Evolutionary conservation across 2,888 invertebrate species (phyloP), one percentile per base, ranked within the genome.

Genomic region (Dascillus cervinus): DNA sequence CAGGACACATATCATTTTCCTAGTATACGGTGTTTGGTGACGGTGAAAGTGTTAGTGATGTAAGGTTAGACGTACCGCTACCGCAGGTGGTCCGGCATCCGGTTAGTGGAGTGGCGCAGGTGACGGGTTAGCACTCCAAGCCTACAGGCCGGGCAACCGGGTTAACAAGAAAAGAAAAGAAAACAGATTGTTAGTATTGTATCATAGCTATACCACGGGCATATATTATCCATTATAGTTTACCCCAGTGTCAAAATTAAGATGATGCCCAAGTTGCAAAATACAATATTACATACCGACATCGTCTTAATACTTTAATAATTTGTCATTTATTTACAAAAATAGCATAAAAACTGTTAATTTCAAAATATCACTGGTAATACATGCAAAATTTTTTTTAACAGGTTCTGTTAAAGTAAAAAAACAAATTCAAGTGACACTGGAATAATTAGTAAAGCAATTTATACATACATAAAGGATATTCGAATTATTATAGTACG

Each of bases 81-180:
- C 62, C 61, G 57, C 52, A 53, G 56, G 50, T 52, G 56, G 56
- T 56, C 58, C 54, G 57, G 54, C 52, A 51, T 52, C 53, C 53
- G 54, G 58, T 58, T 60, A 60, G 59, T 58, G 52, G 56, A 49
- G 71, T 70, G 70, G 56, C 56, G 52, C 50, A 52, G 54, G 60
- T 60, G 60, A 56, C 56, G 56, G 53, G 76, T 79, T 80, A 80
- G 79, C 81, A 80, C 80, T 78, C 79, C 71, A 71, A 72, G 79
- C 79, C 80, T 80, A 79, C 55, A 61, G 60, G 61, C 60, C 61
- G 62, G 62, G 60, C 60, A 62, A 62, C 60, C 60, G 55, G 61
- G 62, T 64, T 62, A 64, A 63, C 62, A 64, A 61, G 61, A 64
- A 64, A 63, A 62, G 60, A 62, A 62, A 64, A 60, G 57, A 59